Percentiles rank a stretch among this genome's conserved stretches.
phyloP scores from a whole-genome alignment of 2,888 invertebrate genomes.

The Hylaea fasciaria region DNA sequence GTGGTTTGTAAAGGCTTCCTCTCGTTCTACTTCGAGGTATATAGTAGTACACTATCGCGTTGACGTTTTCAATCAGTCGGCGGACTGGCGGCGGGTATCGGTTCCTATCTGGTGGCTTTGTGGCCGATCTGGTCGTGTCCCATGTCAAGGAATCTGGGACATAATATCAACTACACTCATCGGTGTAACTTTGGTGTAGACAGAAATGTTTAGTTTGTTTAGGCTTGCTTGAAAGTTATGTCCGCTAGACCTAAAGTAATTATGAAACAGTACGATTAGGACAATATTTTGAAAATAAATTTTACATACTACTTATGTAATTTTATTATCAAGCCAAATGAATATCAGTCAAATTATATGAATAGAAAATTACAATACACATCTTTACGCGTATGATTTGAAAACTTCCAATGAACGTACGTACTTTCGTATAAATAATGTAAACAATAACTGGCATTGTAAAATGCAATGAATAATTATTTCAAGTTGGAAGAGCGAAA shows the following conservation, averaged over 20 bases:
- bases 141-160: constrained; percentile 43
- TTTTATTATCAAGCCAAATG: too few species aligned
- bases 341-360: too few species aligned
- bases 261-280: not conserved
- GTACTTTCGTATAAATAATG: not conserved
- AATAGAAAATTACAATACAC: too few species aligned
- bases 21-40: constrained; percentile 60
- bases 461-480: constrained; percentile 54
- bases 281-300: too few species aligned
- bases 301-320: too few species aligned
- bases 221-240: constrained; percentile 3
- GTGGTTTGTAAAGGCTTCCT: constrained; percentile 78
- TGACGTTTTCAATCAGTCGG: constrained; percentile 62
- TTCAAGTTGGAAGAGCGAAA: constrained; percentile 59
- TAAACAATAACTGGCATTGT: constrained; percentile 35
- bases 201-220: constrained; percentile 24
- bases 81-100: constrained; percentile 31
- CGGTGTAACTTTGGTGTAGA: constrained; percentile 11
- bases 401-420: not conserved
- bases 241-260: not conserved
- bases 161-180: constrained; percentile 30
- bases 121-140: constrained; percentile 42
- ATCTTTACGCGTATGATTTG: not conserved
- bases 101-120: constrained; percentile 42
- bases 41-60: constrained; percentile 64